Evolutionary conservation across 2,113 vertebrate genomes (phyloP), one percentile per base, ranked within the genome.

Genomic region (Strigops habroptila): DNA sequence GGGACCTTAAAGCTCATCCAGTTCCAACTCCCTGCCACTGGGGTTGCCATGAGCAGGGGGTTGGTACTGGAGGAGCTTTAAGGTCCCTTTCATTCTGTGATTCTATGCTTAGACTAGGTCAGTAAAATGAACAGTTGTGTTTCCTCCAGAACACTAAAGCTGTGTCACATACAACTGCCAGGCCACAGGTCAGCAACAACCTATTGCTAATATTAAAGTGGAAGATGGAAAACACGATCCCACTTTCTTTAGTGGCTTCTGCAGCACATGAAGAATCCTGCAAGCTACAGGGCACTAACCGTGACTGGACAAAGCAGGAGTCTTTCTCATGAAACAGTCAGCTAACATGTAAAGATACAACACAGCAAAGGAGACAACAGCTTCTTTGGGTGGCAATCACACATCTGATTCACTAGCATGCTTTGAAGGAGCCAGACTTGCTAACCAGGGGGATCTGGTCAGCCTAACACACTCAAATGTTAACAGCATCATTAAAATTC

Each of bases 391-490:
- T 51, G 89, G 46, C 33, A 27, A 30, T 51, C 18, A 14, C 18
- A 17, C 39, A 17, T 51, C n/a, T 16, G n/a, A 23, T 39, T 51
- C 33, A 13, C 24, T 8, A 24, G 51, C 3, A 3, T 10, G 21
- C 82, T 62, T 31, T 44, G 46, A 43, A 71, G 68, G 78, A 70
- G 55, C 15, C 53, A 46, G 62, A 23, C 39, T n/a, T 10, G 62
- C 14, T 33, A 51, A 31, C 35, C 19, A 27, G 19, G 73, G 67
- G 18, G 17, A 37, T 84, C 49, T 43, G 81, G 62, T 75, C 68
- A 52, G 28, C 63, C 62, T 6, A 75, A n/a, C 0, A 0, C 39
- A 6, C 55, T 19, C 1, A 5, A 10, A 35, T 6, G 31, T 23
- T 23, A 69, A 41, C 64, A 79, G 35, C 71, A 23, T 0, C 39